Base-by-base conservation (phyloP, 2,113 vertebrate species). In the Oncorhynchus tshawytscha region DNA sequence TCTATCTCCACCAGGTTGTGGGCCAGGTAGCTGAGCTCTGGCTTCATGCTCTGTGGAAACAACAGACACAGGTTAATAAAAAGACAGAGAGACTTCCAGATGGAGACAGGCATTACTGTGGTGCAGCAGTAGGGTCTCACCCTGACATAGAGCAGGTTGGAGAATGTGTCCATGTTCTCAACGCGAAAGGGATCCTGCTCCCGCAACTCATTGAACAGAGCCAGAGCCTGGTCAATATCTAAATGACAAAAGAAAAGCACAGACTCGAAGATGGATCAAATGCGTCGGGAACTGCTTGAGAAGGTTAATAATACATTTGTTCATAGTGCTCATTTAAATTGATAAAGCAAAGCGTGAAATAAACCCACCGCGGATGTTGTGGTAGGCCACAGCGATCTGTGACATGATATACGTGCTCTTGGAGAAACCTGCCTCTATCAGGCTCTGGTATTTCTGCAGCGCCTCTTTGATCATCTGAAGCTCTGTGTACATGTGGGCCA, bases 91-190 rank as follows among this genome's bases (percentile, higher is more conserved):
- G 9, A 73, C 27, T 4, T 12, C 1, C 2, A 3, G 1, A 39
- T 54, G 39, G 31, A 48, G 31, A 59, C 24, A 60, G 13, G 6
- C 18, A 29, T 27, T 29, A 7, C 8, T 31, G 13, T 57, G 51
- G 18, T 18, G 8, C 29, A 16, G 7, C 27, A 72, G 9, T 18
- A 18, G 18, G 48, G 6, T 66, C 95, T 96, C 87, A 99, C 98
- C 93, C 97, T 94, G 74, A 99, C 98, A 76, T 99, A 99, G 0
- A 99, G 94, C 72, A 99, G 92, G 83, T 99, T 99, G 75, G 97
- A 99, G 85, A 99, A 99, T 8, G 97, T 99, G 88, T 99, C 98
- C 98, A 99, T 99, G 90, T 99, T 99, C 91, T 99, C 98, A 81
- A 99, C 99, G 79, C 98, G 95, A 84, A 96, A 99, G 6, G 98